Evolutionary conservation across 2,888 invertebrate genomes (phyloP).

Genomic region (Conchocele bisecta): DNA sequence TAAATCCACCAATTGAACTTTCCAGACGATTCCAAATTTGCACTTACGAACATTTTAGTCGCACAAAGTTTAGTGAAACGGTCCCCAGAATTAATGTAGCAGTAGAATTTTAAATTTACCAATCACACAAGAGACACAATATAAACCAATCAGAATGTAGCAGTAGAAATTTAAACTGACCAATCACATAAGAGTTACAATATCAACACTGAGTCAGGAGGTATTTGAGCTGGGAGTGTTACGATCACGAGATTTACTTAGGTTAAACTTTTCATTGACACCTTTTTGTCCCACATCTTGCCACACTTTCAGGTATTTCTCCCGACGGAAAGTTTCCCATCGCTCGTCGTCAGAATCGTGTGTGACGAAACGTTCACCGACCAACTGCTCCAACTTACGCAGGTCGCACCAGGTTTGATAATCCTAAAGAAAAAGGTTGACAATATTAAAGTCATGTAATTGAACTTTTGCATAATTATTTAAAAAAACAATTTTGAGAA

Average conservation of each 20-base stretch:
- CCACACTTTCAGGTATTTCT: constrained; percentile 82
- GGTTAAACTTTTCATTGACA: constrained; percentile 76
- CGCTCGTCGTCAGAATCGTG: constrained; percentile 96
- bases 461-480: neutral
- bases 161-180: too few species aligned
- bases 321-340: constrained; percentile 88
- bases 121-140: too few species aligned
- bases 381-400: constrained; percentile 90
- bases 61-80: too few species aligned
- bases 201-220: constrained; percentile 57
- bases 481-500: neutral
- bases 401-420: constrained; percentile 97
- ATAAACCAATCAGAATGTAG: too few species aligned
- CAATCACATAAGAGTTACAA: constrained; percentile 6
- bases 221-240: constrained; percentile 60
- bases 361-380: constrained; percentile 92
- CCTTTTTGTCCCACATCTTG: constrained; percentile 80
- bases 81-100: too few species aligned
- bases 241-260: constrained; percentile 75
- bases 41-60: too few species aligned
- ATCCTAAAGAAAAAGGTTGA: constrained; percentile 88
- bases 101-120: too few species aligned
- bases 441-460: neutral
- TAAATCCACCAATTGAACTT: too few species aligned
- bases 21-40: too few species aligned